phyloP scores from a whole-genome alignment of 2,797 vertebrate species.

The Hydrolagus colliei region DNA sequence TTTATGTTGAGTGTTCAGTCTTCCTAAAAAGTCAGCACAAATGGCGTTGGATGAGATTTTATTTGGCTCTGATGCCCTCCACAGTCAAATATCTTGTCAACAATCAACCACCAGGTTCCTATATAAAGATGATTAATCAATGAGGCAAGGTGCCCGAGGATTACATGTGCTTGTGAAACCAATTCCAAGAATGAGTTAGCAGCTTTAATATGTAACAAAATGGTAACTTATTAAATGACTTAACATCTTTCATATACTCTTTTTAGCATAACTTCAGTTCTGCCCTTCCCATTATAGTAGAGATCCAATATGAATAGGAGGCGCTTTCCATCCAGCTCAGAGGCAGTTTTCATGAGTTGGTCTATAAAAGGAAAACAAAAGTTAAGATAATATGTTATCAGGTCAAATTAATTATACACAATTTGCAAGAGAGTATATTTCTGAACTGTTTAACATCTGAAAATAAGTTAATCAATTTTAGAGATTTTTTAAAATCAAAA shows the following conservation, averaged over 20 bases:
- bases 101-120: too few relatives aligned
- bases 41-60: too few relatives aligned
- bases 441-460: not conserved
- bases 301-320: slow-evolving; percentile 10
- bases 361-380: not conserved
- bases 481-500: not conserved
- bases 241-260: slow-evolving; percentile 2
- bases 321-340: slow-evolving; percentile 11
- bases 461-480: not conserved
- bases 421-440: not conserved
- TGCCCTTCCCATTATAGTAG: slow-evolving; percentile 12
- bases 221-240: not conserved
- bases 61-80: too few relatives aligned
- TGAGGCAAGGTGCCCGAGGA: too few relatives aligned
- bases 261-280: slow-evolving; percentile 17
- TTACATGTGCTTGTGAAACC: too few relatives aligned
- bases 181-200: too few relatives aligned
- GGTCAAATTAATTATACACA: not conserved
- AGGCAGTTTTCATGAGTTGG: not conserved
- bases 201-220: too few relatives aligned
- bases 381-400: not conserved
- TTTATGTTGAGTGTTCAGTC: too few relatives aligned
- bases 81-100: too few relatives aligned
- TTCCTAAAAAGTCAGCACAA: too few relatives aligned
- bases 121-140: too few relatives aligned